phyloP scores from a whole-genome alignment of 2,888 invertebrate species.

The Drosophila cognata region DNA sequence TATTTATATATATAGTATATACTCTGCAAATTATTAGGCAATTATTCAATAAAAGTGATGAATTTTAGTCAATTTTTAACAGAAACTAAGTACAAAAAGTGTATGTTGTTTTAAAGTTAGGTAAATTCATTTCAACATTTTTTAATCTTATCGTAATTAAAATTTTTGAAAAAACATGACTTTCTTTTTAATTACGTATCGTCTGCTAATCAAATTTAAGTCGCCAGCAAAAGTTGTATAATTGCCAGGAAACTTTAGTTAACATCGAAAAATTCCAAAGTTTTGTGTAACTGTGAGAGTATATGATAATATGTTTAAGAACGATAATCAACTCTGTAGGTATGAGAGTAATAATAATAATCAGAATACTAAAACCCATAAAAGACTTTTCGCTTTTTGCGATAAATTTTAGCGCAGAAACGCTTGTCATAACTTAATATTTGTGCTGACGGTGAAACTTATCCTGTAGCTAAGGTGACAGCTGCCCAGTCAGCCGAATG shows the following conservation, averaged over 20 bases:
- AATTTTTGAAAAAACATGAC: neutral
- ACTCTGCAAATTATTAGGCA: neutral
- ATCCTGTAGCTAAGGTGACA: conserved; percentile 42
- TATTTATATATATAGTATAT: neutral
- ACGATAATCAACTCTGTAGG: neutral
- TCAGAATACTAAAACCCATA: neutral
- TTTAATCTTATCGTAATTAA: neutral
- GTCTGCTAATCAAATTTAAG: neutral
- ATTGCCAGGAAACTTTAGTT: neutral
- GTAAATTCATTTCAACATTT: too few species aligned
- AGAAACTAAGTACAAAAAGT: neutral
- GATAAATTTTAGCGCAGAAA: conserved; percentile 9
- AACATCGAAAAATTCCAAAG: neutral
- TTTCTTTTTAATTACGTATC: neutral
- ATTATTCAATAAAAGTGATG: neutral
- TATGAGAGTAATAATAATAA: neutral
- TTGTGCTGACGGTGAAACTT: conserved; percentile 9
- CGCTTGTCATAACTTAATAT: conserved; percentile 9
- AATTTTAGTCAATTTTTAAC: neutral
- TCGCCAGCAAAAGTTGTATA: neutral
- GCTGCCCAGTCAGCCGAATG: conserved; percentile 59
- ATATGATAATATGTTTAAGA: neutral
- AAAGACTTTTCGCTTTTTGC: neutral
- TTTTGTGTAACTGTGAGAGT: neutral
- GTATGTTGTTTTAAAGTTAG: too few species aligned